Evolutionary conservation across 2,113 vertebrate species (phyloP), one percentile per base, ranked within the genome.

Genomic region (Podarcis cretensis): DNA sequence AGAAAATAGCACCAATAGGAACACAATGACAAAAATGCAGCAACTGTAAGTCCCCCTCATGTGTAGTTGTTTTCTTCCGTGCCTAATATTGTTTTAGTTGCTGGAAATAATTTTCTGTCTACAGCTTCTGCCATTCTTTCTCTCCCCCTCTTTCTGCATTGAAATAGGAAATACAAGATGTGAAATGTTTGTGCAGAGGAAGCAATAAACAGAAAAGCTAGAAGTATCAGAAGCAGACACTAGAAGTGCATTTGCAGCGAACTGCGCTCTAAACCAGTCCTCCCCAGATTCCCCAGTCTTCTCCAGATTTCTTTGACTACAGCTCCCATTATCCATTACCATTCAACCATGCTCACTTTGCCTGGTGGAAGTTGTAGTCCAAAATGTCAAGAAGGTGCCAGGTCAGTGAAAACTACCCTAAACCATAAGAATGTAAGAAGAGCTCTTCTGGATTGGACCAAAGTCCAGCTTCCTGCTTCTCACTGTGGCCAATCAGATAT

Each of bases 1-100:
- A 92, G 89, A 95, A 95, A 95, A 94, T 92, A 90, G 84, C 88
- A 91, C 89, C 91, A 93, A 94, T 91, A 91, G 63, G 85, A 95
- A 94, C 87, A 92, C 92, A 93, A 89, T 93, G 91, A 92, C 92
- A 92, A 94, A 94, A 94, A 93, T 87, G 85, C 90, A 90, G 82
- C 91, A 92, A 85, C 88, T 87, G 86, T 68, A 91, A 89, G 92
- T 91, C 83, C 86, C 81, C 59, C 59, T 94, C 77, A 54, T 80
- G 89, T 77, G 79, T 30, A 93, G 78, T 75, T 86, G 83, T 89
- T 93, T 91, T 86, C 66, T 85, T 87, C 90, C 91, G 83, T 43
- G 9, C 27, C 18, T 87, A 27, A 68, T 59, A 1, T 35, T 43
- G n/a, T 73, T 18, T 27, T 37, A 83, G 71, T n/a, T 65, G 35